phyloP scores from a whole-genome alignment of 2,113 vertebrate genomes.

The Brachypteracias leptosomus region DNA sequence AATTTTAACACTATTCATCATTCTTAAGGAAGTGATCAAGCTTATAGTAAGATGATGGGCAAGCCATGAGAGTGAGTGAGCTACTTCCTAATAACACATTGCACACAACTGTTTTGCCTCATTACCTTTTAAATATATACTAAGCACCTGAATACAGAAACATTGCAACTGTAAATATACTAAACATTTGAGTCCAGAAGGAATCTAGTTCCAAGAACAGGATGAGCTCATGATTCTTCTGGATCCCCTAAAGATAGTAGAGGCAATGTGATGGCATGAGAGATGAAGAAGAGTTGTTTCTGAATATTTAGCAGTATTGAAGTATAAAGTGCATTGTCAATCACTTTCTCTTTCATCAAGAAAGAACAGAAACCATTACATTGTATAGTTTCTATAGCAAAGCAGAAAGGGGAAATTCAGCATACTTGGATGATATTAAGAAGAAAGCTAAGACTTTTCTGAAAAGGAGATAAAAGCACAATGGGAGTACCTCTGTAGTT shows the following conservation, averaged over 20 bases:
- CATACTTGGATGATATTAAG: background rate
- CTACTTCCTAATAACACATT: background rate
- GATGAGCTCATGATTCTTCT: background rate
- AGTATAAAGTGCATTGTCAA: background rate
- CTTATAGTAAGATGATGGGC: background rate
- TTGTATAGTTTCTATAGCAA: background rate
- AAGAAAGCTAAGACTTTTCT: background rate
- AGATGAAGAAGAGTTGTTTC: background rate
- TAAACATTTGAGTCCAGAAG: background rate
- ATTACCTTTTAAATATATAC: constrained; percentile 11
- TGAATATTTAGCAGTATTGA: background rate
- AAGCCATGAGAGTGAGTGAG: background rate
- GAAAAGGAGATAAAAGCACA: background rate
- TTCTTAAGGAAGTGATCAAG: constrained; percentile 42
- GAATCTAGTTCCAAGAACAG: background rate
- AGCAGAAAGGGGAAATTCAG: background rate
- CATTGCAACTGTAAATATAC: background rate
- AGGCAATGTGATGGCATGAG: background rate
- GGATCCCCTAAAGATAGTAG: background rate
- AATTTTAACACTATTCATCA: constrained; percentile 37
- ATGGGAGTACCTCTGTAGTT: background rate
- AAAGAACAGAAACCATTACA: background rate
- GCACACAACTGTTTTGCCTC: background rate
- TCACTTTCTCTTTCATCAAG: background rate
- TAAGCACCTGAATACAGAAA: background rate